A percentile compares a stretch with the other conserved stretches of the same genome.
These are phyloP conservation scores for Corvus cornix DNA, from an alignment of 2,113 vertebrate species.

Conservation along the genomic window DNA sequence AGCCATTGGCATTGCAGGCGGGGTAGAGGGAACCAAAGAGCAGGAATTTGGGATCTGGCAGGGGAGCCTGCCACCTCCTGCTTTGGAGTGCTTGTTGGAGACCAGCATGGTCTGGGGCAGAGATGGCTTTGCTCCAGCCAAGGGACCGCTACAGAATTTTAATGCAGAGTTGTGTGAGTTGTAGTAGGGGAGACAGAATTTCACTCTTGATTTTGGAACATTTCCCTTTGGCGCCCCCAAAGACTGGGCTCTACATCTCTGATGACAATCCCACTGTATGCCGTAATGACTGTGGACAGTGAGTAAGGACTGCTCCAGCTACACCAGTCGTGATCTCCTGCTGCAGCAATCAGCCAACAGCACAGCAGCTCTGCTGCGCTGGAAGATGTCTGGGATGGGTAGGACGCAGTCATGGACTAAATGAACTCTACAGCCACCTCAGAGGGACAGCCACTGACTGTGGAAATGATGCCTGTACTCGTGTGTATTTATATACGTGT, in stretches of 20 bases:
- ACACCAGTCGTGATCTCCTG: background rate
- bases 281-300: fast-evolving
- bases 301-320: background rate
- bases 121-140: background rate
- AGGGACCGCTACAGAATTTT: fast-evolving
- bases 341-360: background rate
- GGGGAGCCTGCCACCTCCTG: background rate
- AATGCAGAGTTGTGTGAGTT: background rate
- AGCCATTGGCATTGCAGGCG: background rate
- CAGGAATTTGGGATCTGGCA: no score
- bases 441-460: background rate
- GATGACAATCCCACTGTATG: no score
- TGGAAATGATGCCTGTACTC: background rate
- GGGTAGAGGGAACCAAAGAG: background rate
- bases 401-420: no score
- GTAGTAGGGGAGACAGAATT: background rate
- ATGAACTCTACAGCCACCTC: background rate
- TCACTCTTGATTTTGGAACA: background rate
- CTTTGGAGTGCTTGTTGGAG: background rate
- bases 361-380: background rate
- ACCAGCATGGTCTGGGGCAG: background rate
- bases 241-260: background rate
- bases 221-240: background rate
- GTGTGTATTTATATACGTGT: background rate
- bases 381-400: background rate